phyloP scores from a whole-genome alignment of 2,888 invertebrate species.

The Limnephilus lunatus region DNA sequence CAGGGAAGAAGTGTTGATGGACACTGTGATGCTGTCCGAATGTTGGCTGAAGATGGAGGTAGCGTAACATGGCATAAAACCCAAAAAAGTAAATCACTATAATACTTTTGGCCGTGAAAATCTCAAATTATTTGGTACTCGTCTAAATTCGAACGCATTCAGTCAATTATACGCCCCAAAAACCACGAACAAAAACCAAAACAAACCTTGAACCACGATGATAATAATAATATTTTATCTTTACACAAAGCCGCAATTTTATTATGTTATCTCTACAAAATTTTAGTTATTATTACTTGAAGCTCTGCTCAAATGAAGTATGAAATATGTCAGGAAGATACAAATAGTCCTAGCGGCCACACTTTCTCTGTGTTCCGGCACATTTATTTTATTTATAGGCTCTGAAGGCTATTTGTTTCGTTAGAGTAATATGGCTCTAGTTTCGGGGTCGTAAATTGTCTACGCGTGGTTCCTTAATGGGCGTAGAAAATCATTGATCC shows the following conservation, averaged over 20 bases:
- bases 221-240: not conserved
- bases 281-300: conserved; percentile 13
- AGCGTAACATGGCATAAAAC: no score
- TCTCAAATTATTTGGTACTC: no score
- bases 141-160: no score
- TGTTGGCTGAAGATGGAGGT: no score
- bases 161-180: not conserved
- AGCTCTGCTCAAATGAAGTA: conserved; percentile 15
- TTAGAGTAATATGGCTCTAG: conserved; percentile 35
- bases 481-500: conserved; percentile 31
- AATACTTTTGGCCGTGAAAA: no score
- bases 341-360: conserved; percentile 9
- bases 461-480: conserved; percentile 24
- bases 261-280: not conserved
- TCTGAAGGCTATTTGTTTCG: conserved; percentile 32
- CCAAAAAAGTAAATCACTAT: no score
- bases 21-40: no score
- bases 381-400: conserved; percentile 43
- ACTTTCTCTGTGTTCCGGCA: conserved; percentile 40
- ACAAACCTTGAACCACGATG: not conserved
- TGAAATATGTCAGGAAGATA: conserved; percentile 22
- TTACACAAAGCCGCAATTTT: not conserved
- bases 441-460: conserved; percentile 25
- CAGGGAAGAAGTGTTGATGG: no score
- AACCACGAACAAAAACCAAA: not conserved